Base-by-base conservation (phyloP, 2,888 invertebrate genomes). In the Monoplex corrugatus region DNA sequence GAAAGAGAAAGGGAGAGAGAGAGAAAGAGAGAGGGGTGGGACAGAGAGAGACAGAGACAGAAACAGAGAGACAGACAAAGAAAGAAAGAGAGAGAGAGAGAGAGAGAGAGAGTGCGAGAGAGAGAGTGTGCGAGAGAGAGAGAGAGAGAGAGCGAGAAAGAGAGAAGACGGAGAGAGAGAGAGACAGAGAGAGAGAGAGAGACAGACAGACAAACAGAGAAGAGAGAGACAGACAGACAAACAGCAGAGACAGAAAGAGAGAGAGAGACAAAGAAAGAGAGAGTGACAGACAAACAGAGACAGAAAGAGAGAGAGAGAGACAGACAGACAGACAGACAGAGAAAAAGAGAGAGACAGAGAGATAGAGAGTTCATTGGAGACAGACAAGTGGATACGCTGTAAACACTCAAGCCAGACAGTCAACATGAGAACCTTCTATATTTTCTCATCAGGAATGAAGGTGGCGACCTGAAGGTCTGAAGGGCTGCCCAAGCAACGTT, bases 61-160 rank as follows among this genome's bases (percentile, higher is more conserved):
- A 80, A 5, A 80, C 40, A 80, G 28, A 43, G 43, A 80, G 28
- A 80, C 28, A 80, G 40, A 80, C 6, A 43, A 28, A 43, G 43
- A 80, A 28, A 80, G 43, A 80, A 10, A 80, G 43, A 80, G 43
- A 80, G 28, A 43, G 78, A n/a, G 78, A 80, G 43, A 80, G 78
- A 80, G 78, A 78, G 40, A 78, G 40, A 43, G 78, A 78, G 40
- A 78, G 75, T 38, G 75, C 35, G 78, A 78, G 78, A 40, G 43
- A 78, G 78, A 78, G 43, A 80, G 78, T n/a, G 78, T 43, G 43
- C 40, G 78, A 80, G 43, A 32, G 78, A 43, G 57, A 10, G 57
- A 57, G 57, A 10, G 57, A 10, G 57, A 57, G 57, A 2, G 57
- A 10, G 10, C 2, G 57, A 10, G 57, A 57, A 28, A 57, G 57